Evolutionary conservation across 2,113 vertebrate species (phyloP), one percentile per base, ranked within the genome.

Genomic region (Calcarius ornatus): DNA sequence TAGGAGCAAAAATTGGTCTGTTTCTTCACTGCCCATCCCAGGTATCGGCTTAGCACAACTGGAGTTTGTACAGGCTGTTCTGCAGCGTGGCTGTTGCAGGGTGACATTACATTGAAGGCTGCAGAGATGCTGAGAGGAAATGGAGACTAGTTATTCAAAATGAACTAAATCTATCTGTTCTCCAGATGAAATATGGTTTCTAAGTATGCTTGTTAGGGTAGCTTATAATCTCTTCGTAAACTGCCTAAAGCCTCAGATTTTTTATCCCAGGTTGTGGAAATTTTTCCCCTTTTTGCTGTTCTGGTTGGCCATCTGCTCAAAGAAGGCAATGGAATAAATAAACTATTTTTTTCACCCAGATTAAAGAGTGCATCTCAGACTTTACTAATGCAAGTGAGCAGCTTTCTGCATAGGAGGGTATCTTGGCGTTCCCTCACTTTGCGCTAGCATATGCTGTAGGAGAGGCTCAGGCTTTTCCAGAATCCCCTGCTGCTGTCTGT

Each of bases 201-300:
- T 5, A 8, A 61, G 6, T 50, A 9, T 61, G 75, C 31, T 59
- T 59, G 8, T 50, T 61, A 65, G 1, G 1, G 45, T 69, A 82
- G 61, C 66, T 82, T 23, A 13, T 24, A 37, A 98, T 95, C 97
- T 98, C 50, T 82, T 88, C 21, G 18, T 79, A 82, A 79, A 73
- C 59, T 92, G 45, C 33, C 43, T 95, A 51, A 90, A 85, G 42
- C 4, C 22, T 50, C 23, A 33, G 45, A 77, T 2, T 53, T 88
- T 64, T 82, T 65, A 40, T 69, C 28, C 59, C 16, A 69, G 5
- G 7, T 21, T 76, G 27, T 71, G 48, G 43, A 84, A 68, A 4
- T 21, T 69, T 88, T 68, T 33, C 15, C 13, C 12, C 6, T 25
- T 81, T 50, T 38, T 56, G 43, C 12, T 87, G 11, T 93, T 71